A percentile compares a stretch with the other conserved stretches of the same genome.
phyloP scores from a whole-genome alignment of 1,140 invertebrate genomes.

The Polypedilum pembai region DNA sequence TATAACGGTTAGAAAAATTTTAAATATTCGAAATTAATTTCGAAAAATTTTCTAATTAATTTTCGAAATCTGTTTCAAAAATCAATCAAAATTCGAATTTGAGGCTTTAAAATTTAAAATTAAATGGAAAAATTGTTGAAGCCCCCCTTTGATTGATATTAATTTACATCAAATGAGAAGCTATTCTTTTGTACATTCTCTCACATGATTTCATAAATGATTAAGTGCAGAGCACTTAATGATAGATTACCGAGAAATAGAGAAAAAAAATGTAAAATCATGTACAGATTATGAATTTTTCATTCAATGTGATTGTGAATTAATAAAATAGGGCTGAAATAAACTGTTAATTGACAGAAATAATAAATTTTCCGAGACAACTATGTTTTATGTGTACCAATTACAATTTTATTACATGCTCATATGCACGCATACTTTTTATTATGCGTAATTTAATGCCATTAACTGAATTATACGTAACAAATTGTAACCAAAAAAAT shows the following conservation, averaged over 20 bases:
- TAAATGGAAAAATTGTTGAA: no score
- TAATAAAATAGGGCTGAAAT: background rate
- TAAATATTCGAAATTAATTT: no score
- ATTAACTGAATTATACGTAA: constrained; percentile 13
- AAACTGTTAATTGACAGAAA: constrained; percentile 13
- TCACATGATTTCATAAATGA: no score
- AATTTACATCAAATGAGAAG: no score
- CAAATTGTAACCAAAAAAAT: constrained; percentile 6
- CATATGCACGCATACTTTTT: background rate
- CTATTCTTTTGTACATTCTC: no score
- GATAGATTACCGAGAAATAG: no score
- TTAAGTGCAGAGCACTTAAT: background rate
- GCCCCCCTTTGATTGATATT: no score
- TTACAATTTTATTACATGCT: background rate
- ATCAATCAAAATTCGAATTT: no score
- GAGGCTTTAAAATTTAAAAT: no score
- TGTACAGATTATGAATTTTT: background rate
- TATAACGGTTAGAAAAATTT: no score
- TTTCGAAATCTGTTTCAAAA: no score
- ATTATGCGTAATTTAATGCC: background rate
- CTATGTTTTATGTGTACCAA: constrained; percentile 9
- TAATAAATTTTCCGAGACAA: background rate
- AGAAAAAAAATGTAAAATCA: background rate
- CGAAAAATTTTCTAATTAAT: no score
- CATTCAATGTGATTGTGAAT: constrained; percentile 9